These are phyloP conservation scores for Tholera decimalis DNA, from an alignment of 2,888 invertebrate species.

Conservation along the genomic window DNA sequence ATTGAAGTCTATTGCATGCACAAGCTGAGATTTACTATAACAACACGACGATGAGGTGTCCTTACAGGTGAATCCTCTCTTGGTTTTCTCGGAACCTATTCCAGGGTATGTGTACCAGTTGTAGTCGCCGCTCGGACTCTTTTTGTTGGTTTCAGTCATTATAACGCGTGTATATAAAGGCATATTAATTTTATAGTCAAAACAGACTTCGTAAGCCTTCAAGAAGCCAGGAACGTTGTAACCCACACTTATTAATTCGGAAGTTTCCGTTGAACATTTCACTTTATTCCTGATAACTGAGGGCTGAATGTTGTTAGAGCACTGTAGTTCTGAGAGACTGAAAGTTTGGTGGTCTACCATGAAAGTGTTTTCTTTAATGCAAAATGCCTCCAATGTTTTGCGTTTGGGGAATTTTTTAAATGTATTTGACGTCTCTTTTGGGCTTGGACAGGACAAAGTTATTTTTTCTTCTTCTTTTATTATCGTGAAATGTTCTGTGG, in stretches of 20 bases:
- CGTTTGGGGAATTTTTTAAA: constrained; percentile 48
- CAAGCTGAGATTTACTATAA: constrained; percentile 62
- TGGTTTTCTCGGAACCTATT: constrained; percentile 9
- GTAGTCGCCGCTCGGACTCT: background rate
- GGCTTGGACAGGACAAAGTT: constrained; percentile 51
- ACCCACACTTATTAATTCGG: constrained; percentile 62
- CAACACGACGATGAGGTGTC: constrained; percentile 45
- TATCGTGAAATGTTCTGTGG: constrained; percentile 24
- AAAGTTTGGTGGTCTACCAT: constrained; percentile 39
- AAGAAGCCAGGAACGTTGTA: constrained; percentile 52
- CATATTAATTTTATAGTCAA: constrained; percentile 44
- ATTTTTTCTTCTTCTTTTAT: constrained; percentile 40
- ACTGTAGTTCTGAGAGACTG: constrained; percentile 57
- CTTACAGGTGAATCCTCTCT: constrained; percentile 47
- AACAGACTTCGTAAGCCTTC: constrained; percentile 62
- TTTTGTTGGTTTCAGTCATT: constrained; percentile 31
- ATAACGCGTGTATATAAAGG: constrained; percentile 51
- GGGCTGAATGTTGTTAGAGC: constrained; percentile 47
- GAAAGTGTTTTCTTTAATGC: constrained; percentile 54
- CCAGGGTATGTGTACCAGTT: constrained; percentile 53
- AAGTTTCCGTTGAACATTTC: constrained; percentile 48
- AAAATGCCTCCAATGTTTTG: constrained; percentile 45
- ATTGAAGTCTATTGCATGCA: constrained; percentile 58
- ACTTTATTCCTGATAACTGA: constrained; percentile 34
- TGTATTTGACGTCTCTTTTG: constrained; percentile 33